Conservation (phyloP, 1,140 invertebrate species). For the Stegodyphus mimosarum region DNA sequence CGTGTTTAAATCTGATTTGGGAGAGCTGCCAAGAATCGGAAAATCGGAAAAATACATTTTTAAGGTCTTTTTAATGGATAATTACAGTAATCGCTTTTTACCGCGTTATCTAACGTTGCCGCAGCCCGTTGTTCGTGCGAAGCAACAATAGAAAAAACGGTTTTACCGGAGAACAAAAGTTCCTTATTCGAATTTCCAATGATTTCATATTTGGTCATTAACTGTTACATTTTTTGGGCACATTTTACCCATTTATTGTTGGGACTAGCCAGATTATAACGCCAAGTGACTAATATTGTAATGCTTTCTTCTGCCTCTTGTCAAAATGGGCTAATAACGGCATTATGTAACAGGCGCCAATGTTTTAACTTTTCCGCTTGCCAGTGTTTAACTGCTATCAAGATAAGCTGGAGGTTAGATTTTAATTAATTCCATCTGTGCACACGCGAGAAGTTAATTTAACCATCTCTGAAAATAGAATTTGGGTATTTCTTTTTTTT, state of each 20-base stretch:
- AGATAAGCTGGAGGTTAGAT: too few species aligned
- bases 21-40: constrained; percentile 21
- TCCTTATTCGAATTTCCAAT: constrained; percentile 36
- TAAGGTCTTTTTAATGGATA: constrained; percentile 38
- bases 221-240: neutral
- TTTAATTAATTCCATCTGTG: too few species aligned
- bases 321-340: too few species aligned
- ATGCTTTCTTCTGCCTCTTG: too few species aligned
- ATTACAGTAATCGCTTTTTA: constrained; percentile 36
- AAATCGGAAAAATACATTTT: constrained; percentile 38
- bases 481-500: too few species aligned
- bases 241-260: neutral
- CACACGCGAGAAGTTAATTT: too few species aligned
- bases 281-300: neutral
- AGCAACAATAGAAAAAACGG: neutral
- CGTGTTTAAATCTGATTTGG: constrained; percentile 19
- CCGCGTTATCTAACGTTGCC: constrained; percentile 2
- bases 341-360: too few species aligned
- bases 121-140: too few species aligned
- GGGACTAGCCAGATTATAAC: neutral
- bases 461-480: too few species aligned
- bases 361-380: too few species aligned
- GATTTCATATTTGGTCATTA: constrained; percentile 3
- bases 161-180: constrained; percentile 12
- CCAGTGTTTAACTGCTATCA: too few species aligned